Conservation (phyloP, 2,888 invertebrate species). For the Bimastos eiseni region DNA sequence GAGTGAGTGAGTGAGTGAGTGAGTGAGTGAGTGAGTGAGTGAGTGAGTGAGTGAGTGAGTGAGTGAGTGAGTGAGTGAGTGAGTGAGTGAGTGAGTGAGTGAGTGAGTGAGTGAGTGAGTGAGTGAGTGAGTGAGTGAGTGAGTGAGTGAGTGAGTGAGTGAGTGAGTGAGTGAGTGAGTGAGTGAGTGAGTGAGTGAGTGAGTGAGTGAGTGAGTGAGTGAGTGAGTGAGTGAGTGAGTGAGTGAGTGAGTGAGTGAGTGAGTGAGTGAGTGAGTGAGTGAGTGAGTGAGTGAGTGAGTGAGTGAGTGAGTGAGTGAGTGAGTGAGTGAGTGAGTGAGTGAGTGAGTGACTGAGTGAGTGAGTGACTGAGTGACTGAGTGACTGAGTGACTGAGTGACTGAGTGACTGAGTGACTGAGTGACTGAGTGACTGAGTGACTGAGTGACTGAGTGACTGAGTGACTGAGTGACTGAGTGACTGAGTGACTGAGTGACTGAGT, state of each 20-base stretch:
- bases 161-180: neutral
- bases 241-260: neutral
- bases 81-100: neutral
- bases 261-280: neutral
- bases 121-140: neutral
- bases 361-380: neutral
- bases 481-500: neutral
- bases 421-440: neutral
- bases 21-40: neutral
- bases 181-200: neutral
- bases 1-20: neutral
- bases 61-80: neutral
- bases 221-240: neutral
- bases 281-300: neutral
- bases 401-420: too few species aligned
- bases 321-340: neutral
- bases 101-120: neutral
- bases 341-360: neutral
- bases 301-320: neutral
- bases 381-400: too few species aligned
- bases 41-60: neutral
- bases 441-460: too few species aligned
- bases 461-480: neutral
- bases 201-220: neutral
- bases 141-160: neutral